Percentiles rank a stretch among this genome's conserved stretches.
phyloP scores from a whole-genome alignment of 2,888 invertebrate species.

The Rhabditophanes sp. region DNA sequence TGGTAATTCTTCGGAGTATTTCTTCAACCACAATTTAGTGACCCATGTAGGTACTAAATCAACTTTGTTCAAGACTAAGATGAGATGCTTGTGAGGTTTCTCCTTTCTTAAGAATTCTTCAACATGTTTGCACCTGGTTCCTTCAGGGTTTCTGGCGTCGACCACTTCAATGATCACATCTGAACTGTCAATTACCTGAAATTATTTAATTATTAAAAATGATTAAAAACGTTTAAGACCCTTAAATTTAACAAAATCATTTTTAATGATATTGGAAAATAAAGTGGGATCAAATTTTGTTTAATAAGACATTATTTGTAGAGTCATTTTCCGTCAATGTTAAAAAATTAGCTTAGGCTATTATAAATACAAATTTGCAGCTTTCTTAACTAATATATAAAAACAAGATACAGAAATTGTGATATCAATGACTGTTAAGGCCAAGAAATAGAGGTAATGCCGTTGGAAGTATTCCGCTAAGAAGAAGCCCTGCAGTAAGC shows the following conservation, averaged over 20 bases:
- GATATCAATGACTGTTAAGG: too few species aligned
- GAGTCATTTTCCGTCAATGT: too few species aligned
- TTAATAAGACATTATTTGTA: too few species aligned
- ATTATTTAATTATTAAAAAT: constrained; percentile 1
- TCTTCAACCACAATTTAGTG: constrained; percentile 88
- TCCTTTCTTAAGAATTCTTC: constrained; percentile 73
- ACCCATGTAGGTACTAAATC: constrained; percentile 87
- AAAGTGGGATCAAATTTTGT: not conserved
- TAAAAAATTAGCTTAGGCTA: too few species aligned
- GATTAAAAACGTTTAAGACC: constrained; percentile 3
- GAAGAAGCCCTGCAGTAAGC: too few species aligned
- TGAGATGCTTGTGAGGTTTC: constrained; percentile 86
- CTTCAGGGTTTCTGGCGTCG: constrained; percentile 90
- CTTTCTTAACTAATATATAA: too few species aligned
- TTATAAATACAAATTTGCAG: too few species aligned
- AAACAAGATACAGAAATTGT: too few species aligned
- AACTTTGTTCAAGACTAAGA: constrained; percentile 84
- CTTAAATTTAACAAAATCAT: not conserved
- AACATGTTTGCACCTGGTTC: constrained; percentile 79
- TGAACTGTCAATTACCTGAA: constrained; percentile 69
- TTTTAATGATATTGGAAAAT: not conserved
- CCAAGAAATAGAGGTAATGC: too few species aligned
- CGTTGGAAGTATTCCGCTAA: too few species aligned
- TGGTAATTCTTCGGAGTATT: constrained; percentile 81
- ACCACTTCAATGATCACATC: constrained; percentile 87